Conservation (phyloP, 1,140 invertebrate genomes). For the Pogonus chalceus region DNA sequence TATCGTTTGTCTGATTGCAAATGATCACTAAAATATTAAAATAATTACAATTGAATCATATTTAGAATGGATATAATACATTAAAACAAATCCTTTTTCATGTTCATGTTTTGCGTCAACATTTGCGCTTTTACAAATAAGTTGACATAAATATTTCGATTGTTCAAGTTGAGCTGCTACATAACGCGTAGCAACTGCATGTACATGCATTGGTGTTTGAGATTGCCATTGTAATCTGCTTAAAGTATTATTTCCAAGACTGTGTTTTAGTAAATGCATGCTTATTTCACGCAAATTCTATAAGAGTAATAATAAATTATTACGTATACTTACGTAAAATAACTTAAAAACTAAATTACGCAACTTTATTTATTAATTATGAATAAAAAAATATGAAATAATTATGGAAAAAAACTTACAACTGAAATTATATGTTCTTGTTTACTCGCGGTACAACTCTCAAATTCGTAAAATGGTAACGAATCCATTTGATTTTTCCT, state of each 20-base stretch:
- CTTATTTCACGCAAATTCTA: conserved; percentile 71
- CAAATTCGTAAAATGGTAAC: conserved; percentile 71
- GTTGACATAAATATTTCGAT: conserved; percentile 62
- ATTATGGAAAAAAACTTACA: conserved; percentile 36
- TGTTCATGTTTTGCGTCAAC: conserved; percentile 53
- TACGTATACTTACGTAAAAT: not conserved
- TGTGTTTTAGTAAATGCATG: conserved; percentile 66
- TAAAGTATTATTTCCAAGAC: conserved; percentile 37
- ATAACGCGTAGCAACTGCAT: conserved; percentile 69
- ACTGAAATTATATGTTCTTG: conserved; percentile 80
- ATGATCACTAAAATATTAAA: conserved; percentile 51
- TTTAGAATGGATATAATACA: conserved; percentile 40
- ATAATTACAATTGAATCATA: conserved; percentile 11
- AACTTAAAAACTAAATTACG: too few species aligned
- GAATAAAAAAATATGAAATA: too few species aligned
- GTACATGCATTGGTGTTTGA: conserved; percentile 61
- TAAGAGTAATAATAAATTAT: conserved; percentile 17
- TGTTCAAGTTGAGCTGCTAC: conserved; percentile 68
- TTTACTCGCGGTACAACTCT: conserved; percentile 74
- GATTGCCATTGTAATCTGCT: conserved; percentile 34
- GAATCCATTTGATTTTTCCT: conserved; percentile 37
- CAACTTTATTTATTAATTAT: too few species aligned
- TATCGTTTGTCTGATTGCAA: conserved; percentile 53
- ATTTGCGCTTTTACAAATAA: conserved; percentile 55
- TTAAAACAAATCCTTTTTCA: conserved; percentile 63